phyloP scores from a whole-genome alignment of 2,113 vertebrate species.

The Pomatorhinus ruficollis region DNA sequence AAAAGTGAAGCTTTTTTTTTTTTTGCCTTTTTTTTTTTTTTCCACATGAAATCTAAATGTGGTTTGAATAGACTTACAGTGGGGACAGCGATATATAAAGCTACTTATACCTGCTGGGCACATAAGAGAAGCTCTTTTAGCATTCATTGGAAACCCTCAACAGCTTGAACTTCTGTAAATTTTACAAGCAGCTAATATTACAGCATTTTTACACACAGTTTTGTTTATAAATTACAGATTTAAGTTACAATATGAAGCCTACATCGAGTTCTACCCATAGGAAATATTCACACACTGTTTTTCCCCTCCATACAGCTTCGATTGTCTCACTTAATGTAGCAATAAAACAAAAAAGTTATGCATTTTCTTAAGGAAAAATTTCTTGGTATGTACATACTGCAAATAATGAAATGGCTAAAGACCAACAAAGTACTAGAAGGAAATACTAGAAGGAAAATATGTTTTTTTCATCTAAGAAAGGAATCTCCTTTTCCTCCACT shows the following conservation, averaged over 20 bases:
- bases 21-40: background rate
- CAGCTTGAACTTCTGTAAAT: slow-evolving; percentile 75
- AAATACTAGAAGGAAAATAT: slow-evolving; percentile 3
- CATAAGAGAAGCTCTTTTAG: slow-evolving; percentile 84
- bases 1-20: slow-evolving; percentile 65
- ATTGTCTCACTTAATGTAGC: slow-evolving; percentile 61
- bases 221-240: slow-evolving; percentile 75
- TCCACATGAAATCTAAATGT: slow-evolving; percentile 77
- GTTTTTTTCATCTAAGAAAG: slow-evolving; percentile 16
- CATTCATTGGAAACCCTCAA: slow-evolving; percentile 80
- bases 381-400: slow-evolving; percentile 23
- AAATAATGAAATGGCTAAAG: slow-evolving; percentile 1
- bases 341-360: slow-evolving; percentile 30
- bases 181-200: slow-evolving; percentile 90
- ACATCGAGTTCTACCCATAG: slow-evolving; percentile 72
- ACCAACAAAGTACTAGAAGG: slow-evolving; percentile 13
- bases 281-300: slow-evolving; percentile 75
- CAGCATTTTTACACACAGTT: slow-evolving; percentile 82
- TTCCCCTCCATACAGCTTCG: slow-evolving; percentile 27
- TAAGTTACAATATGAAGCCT: slow-evolving; percentile 73
- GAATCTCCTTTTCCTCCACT: background rate
- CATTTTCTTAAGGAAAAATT: slow-evolving; percentile 16
- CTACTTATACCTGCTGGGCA: slow-evolving; percentile 81
- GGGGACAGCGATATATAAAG: slow-evolving; percentile 82
- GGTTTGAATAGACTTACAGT: slow-evolving; percentile 84